Evolutionary conservation across 1,140 invertebrate species (phyloP), one percentile per base, ranked within the genome.

Genomic region (Heliconius eleuchia): DNA sequence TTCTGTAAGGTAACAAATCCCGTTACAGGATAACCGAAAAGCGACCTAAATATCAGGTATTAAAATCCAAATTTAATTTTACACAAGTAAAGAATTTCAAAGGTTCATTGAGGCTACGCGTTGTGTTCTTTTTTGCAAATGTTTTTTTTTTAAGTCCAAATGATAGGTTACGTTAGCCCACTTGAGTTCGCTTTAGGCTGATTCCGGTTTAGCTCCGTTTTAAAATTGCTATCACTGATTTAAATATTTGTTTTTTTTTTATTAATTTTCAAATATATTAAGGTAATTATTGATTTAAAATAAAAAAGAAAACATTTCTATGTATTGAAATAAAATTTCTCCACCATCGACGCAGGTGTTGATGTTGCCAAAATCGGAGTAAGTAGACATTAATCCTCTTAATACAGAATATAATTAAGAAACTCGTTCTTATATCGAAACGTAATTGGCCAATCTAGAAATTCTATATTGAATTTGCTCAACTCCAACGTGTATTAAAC

Each of bases 81-180:
- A 5, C 27, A 0, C 19, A 71, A 50, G n/a, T 78, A 72, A 85
- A 89, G 87, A 92, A 92, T 93, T 89, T 84, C 84, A 89, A 90
- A 91, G 90, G 89, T 92, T 92, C 90, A 86, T 86, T 60, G 84
- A 85, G 86, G 87, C 87, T 87, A 91, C 88, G 78, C 89, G 89
- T 90, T 88, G 80, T 86, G 85, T 85, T 89, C 87, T 85, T 91
- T 93, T 93, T 93, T 89, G 88, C 89, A 83, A 92, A 88, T 80
- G 83, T 87, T 89, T 91, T 93, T 91, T 37, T 85, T 80, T 79
- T 76, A 80, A 72, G 77, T 82, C 79, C 72, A 86, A 86, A 91
- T 89, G 82, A 89, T 89, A 87, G 85, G 87, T 89, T 89, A 81
- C 80, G 82, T 81, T 77, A 75, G 74, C 73, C 42, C 78, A 77